A percentile compares a stretch with the other conserved stretches of the same genome.
Evolutionary conservation across 2,888 invertebrate genomes (phyloP).

Genomic region (Argynnis bischoffii): DNA sequence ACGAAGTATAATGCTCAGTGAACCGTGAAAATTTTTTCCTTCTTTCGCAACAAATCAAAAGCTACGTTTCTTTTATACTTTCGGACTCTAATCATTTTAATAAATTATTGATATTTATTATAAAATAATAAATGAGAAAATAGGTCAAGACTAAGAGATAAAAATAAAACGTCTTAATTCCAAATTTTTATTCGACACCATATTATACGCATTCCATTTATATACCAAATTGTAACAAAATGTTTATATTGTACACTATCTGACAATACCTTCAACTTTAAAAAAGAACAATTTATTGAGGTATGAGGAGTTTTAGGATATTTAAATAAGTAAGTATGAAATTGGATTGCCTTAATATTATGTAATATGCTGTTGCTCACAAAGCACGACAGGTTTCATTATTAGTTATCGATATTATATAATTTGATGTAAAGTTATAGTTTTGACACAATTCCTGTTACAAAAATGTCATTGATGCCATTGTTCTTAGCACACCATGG

Average conservation of each 20-base stretch:
- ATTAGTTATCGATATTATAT: constrained; percentile 8
- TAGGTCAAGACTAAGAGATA: not conserved
- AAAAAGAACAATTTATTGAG: constrained; percentile 21
- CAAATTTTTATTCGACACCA: constrained; percentile 73
- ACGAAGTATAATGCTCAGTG: constrained; percentile 8
- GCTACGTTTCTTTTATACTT: not conserved
- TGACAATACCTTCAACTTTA: constrained; percentile 3
- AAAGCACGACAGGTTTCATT: not conserved
- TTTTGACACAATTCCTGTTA: constrained; percentile 33
- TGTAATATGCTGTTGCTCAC: constrained; percentile 7
- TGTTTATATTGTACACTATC: constrained; percentile 52
- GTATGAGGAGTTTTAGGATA: constrained; percentile 17
- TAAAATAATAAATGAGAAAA: not conserved
- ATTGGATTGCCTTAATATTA: constrained; percentile 16
- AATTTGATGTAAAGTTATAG: constrained; percentile 5
- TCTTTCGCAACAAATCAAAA: not conserved
- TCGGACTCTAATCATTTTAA: not conserved
- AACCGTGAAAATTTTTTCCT: not conserved
- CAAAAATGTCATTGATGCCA: constrained; percentile 21
- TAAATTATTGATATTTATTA: not conserved
- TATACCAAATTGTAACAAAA: constrained; percentile 81
- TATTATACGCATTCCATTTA: constrained; percentile 76
- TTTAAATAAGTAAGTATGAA: constrained; percentile 9
- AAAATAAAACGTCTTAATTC: constrained; percentile 33
- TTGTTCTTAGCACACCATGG: constrained; percentile 8